A percentile compares a stretch with the other conserved stretches of the same genome.
phyloP scores from a whole-genome alignment of 2,888 invertebrate species.

The Aporophyla nigra region DNA sequence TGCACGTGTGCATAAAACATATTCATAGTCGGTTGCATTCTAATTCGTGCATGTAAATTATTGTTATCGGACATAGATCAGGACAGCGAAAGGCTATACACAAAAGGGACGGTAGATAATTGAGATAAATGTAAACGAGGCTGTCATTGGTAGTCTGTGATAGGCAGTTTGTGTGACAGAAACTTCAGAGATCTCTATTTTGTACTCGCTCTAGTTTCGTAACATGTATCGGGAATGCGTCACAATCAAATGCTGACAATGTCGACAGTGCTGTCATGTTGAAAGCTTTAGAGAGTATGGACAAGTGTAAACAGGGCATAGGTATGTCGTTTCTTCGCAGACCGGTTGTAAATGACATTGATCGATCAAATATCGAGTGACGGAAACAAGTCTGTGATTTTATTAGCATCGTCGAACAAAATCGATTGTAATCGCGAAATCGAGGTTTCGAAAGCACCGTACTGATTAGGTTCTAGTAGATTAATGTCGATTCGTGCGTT shows the following conservation, averaged over 20 bases:
- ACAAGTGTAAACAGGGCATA: slow-evolving; percentile 45
- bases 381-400: slow-evolving; percentile 45
- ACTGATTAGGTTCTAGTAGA: neutral
- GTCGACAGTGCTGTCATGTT: slow-evolving; percentile 57
- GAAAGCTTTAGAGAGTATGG: slow-evolving; percentile 65
- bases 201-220: slow-evolving; percentile 72
- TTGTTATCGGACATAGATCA: slow-evolving; percentile 54
- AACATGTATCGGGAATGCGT: slow-evolving; percentile 69
- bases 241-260: slow-evolving; percentile 67
- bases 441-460: slow-evolving; percentile 37
- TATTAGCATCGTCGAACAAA: slow-evolving; percentile 44
- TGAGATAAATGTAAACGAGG: slow-evolving; percentile 58
- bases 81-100: slow-evolving; percentile 57
- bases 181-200: slow-evolving; percentile 68
- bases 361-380: slow-evolving; percentile 48
- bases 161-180: slow-evolving; percentile 75
- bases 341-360: slow-evolving; percentile 51
- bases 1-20: slow-evolving; percentile 38
- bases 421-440: slow-evolving; percentile 48
- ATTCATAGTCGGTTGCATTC: slow-evolving; percentile 39
- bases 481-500: neutral
- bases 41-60: slow-evolving; percentile 53
- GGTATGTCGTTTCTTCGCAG: slow-evolving; percentile 26
- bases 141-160: slow-evolving; percentile 73
- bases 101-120: slow-evolving; percentile 65